Conservation (phyloP, 1,140 invertebrate species). For the Aphelinus atriplicis region DNA sequence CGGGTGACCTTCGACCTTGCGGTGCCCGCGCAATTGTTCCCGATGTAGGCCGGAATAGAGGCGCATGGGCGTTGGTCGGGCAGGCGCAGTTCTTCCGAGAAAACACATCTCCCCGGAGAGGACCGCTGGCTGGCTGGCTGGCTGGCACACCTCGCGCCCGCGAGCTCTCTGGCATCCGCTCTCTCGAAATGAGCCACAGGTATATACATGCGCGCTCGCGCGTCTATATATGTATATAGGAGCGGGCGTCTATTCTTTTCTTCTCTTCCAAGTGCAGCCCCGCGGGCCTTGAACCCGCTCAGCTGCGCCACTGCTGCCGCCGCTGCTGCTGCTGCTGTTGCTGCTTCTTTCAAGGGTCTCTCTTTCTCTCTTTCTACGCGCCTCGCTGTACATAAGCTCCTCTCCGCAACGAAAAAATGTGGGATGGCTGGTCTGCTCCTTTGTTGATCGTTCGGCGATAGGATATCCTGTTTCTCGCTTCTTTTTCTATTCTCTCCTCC, state of each 20-base stretch:
- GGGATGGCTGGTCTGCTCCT: too few species aligned
- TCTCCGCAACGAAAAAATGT: too few species aligned
- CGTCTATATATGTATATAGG: too few species aligned
- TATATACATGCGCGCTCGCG: too few species aligned
- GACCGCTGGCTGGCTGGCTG: too few species aligned
- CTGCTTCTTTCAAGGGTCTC: neutral
- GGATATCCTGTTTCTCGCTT: too few species aligned
- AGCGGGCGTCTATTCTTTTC: constrained; percentile 3
- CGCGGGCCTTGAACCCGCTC: constrained; percentile 23
- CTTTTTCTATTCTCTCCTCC: too few species aligned
- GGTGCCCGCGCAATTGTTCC: too few species aligned
- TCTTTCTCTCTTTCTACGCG: neutral
- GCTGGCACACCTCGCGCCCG: constrained; percentile 3
- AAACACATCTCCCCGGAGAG: constrained; percentile 10
- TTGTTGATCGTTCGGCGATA: too few species aligned
- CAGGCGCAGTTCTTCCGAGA: constrained; percentile 17
- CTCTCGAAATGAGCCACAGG: neutral
- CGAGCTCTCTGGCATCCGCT: constrained; percentile 5
- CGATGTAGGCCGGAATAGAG: neutral
- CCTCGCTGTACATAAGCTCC: neutral
- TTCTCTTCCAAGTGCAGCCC: neutral
- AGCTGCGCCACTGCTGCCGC: neutral
- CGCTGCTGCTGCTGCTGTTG: neutral
- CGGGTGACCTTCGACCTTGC: too few species aligned
- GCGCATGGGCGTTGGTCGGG: neutral